phyloP scores from a whole-genome alignment of 1,140 invertebrate genomes.

The Halesus radiatus region DNA sequence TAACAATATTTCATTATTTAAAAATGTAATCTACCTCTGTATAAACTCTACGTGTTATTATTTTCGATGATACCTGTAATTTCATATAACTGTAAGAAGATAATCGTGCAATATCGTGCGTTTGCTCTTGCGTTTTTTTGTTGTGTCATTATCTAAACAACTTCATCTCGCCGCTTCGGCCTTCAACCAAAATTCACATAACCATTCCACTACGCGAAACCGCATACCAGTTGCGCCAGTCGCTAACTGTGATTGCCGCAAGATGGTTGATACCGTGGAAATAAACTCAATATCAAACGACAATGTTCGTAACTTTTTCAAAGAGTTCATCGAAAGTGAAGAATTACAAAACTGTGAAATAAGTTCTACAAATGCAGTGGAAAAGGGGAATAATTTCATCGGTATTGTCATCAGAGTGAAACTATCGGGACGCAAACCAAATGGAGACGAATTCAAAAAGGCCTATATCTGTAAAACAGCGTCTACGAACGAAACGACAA shows the following conservation, averaged over 20 bases:
- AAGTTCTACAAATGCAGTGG: background rate
- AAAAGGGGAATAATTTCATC: constrained; percentile 33
- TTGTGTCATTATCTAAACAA: too few relatives aligned
- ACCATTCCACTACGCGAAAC: too few relatives aligned
- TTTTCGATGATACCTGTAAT: too few relatives aligned
- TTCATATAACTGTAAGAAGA: too few relatives aligned
- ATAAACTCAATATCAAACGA: constrained; percentile 5
- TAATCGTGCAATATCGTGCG: too few relatives aligned
- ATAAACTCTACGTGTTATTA: too few relatives aligned
- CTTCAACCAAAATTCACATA: too few relatives aligned
- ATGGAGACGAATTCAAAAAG: constrained; percentile 7
- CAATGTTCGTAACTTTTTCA: background rate
- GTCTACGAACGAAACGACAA: background rate
- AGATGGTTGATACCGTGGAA: background rate
- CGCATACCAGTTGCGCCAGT: background rate
- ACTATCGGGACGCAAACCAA: constrained; percentile 4
- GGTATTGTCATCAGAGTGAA: constrained; percentile 1
- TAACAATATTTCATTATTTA: too few relatives aligned
- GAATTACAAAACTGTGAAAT: background rate
- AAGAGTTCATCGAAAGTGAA: background rate
- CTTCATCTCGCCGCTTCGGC: too few relatives aligned
- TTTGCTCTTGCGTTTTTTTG: too few relatives aligned
- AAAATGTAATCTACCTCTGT: too few relatives aligned
- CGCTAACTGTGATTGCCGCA: background rate
- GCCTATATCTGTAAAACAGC: constrained; percentile 23